Evolutionary conservation across 2,113 vertebrate genomes (phyloP).

Genomic region (Eira barbara): DNA sequence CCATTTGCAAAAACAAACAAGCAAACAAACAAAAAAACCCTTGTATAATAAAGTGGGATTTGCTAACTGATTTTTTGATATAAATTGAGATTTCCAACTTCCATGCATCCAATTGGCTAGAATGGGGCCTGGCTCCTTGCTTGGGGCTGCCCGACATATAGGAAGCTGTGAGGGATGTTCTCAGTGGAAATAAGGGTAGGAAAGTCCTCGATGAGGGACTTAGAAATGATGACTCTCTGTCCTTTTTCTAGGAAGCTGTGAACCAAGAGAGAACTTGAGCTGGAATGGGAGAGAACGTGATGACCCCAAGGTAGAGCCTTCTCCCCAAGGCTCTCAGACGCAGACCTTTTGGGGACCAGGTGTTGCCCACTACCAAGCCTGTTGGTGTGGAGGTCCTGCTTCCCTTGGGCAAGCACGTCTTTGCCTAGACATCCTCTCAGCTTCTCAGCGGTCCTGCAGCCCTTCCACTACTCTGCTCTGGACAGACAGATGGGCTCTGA

Average conservation of each 20-base stretch:
- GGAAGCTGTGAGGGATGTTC: background rate
- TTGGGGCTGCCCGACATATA: background rate
- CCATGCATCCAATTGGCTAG: fast-evolving
- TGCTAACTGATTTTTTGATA: background rate
- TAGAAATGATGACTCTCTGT: background rate
- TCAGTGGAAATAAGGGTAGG: background rate
- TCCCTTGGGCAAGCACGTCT: background rate
- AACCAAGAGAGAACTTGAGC: background rate
- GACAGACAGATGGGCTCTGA: background rate
- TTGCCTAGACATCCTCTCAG: background rate
- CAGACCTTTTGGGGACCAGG: background rate
- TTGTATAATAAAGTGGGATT: background rate
- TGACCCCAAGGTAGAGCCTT: fast-evolving
- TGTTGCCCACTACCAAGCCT: background rate
- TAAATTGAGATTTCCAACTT: background rate
- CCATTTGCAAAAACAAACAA: background rate
- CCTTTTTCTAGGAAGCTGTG: slow-evolving; percentile 32
- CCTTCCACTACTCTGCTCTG: background rate
- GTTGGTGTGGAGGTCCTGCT: background rate
- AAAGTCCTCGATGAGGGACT: background rate
- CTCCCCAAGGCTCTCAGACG: fast-evolving
- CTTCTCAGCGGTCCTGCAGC: background rate
- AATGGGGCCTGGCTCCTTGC: background rate
- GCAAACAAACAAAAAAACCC: background rate
- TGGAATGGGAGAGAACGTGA: background rate